phyloP scores from a whole-genome alignment of 1,140 invertebrate genomes.

The Hycleus cichorii region DNA sequence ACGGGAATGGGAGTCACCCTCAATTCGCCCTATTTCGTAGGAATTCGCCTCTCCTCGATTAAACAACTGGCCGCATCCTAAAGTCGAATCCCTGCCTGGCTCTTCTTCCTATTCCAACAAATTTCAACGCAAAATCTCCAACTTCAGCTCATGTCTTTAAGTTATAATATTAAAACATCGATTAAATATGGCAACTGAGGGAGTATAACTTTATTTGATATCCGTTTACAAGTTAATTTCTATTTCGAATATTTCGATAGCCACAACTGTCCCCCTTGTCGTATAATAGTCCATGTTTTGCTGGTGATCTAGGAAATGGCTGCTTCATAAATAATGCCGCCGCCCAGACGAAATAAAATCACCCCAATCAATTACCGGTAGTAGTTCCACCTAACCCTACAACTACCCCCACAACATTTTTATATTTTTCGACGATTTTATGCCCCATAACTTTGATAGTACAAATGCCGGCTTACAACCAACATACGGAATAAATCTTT shows the following conservation, averaged over 20 bases:
- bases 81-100: conserved; percentile 10
- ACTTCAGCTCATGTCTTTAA: too few species aligned
- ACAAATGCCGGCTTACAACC: too few species aligned
- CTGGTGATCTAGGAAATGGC: conserved; percentile 32
- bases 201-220: too few species aligned
- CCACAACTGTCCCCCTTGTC: conserved; percentile 14
- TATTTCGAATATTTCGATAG: too few species aligned
- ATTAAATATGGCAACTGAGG: too few species aligned
- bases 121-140: conserved; percentile 11
- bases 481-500: conserved; percentile 9
- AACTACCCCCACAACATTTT: conserved; percentile 4
- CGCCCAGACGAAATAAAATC: conserved; percentile 13
- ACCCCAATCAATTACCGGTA: conserved; percentile 9
- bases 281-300: conserved; percentile 29
- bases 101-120: background rate
- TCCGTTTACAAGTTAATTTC: too few species aligned
- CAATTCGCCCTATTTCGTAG: conserved; percentile 17
- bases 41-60: conserved; percentile 24
- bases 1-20: conserved; percentile 25
- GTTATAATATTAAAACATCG: too few species aligned
- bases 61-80: conserved; percentile 18
- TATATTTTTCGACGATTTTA: conserved; percentile 6
- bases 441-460: background rate
- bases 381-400: background rate
- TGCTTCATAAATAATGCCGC: conserved; percentile 33